Percentiles rank a stretch among this genome's conserved stretches.
Conservation (phyloP, 2,113 vertebrate genomes). For the Alethe diademata region DNA sequence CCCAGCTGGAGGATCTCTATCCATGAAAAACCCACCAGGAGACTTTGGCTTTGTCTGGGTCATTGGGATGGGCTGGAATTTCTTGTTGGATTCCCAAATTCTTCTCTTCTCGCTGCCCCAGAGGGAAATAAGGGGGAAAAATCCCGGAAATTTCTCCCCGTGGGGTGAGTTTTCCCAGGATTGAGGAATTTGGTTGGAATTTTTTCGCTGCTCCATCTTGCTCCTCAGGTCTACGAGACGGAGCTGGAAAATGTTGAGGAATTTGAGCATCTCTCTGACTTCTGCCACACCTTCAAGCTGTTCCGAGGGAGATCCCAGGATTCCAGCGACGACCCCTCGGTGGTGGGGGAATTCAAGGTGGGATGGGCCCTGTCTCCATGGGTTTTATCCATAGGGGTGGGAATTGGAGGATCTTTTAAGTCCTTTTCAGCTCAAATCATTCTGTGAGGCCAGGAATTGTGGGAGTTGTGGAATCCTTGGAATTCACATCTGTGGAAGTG, state of each 20-base stretch:
- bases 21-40: neutral
- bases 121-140: neutral
- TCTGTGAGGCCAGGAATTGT: accelerated
- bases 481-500: accelerated
- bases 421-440: accelerated
- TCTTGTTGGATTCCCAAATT: neutral
- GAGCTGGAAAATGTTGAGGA: constrained; percentile 85
- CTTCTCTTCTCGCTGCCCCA: neutral
- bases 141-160: accelerated
- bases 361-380: neutral
- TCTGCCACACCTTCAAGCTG: constrained; percentile 93
- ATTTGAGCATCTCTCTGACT: constrained; percentile 85
- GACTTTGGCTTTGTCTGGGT: neutral
- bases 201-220: neutral
- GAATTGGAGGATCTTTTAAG: neutral
- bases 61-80: accelerated
- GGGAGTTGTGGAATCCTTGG: neutral
- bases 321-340: constrained; percentile 85
- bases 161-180: accelerated
- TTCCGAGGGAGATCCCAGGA: constrained; percentile 86
- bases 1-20: neutral
- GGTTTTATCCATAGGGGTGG: neutral
- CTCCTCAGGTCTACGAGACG: constrained; percentile 81
- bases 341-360: constrained; percentile 97
- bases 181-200: accelerated